These are phyloP conservation scores for Drosophila orosa DNA, from an alignment of 1,140 invertebrate species.

Conservation along the genomic window DNA sequence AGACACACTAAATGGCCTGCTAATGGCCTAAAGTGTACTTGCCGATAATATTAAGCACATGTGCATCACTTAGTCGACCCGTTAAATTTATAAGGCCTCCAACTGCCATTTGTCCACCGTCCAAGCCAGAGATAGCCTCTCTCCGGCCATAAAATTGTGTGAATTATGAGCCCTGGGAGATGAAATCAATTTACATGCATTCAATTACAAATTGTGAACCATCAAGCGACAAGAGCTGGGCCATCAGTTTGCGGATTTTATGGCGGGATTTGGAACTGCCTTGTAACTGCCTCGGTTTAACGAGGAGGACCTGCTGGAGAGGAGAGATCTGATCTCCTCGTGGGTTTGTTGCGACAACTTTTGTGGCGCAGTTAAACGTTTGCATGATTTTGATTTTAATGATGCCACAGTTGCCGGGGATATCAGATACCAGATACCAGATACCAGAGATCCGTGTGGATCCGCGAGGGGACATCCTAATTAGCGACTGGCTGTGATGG, in stretches of 20 bases:
- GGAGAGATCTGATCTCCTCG: slow-evolving; percentile 10
- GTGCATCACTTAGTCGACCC: slow-evolving; percentile 54
- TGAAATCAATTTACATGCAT: slow-evolving; percentile 82
- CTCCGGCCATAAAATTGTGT: slow-evolving; percentile 19
- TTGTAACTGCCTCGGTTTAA: slow-evolving; percentile 51
- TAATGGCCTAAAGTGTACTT: slow-evolving; percentile 83
- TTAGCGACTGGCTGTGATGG: slow-evolving; percentile 72
- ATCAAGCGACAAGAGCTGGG: slow-evolving; percentile 45
- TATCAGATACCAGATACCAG: slow-evolving; percentile 10
- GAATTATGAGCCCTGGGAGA: slow-evolving; percentile 49
- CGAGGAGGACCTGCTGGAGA: slow-evolving; percentile 28
- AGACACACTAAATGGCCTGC: slow-evolving; percentile 74
- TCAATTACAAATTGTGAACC: slow-evolving; percentile 81
- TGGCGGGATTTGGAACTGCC: slow-evolving; percentile 43
- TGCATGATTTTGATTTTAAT: slow-evolving; percentile 82
- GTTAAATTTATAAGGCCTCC: slow-evolving; percentile 56
- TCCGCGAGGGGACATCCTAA: slow-evolving; percentile 59
- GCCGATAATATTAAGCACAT: slow-evolving; percentile 79
- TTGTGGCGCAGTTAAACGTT: slow-evolving; percentile 79
- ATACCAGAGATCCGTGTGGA: slow-evolving; percentile 3
- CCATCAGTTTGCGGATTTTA: slow-evolving; percentile 38
- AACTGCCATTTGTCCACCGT: slow-evolving; percentile 50
- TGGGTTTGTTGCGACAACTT: slow-evolving; percentile 69
- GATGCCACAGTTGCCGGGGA: slow-evolving; percentile 49
- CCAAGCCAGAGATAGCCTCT: slow-evolving; percentile 35